Evolutionary conservation across 2,113 vertebrate species (phyloP), one percentile per base, ranked within the genome.

Genomic region (Falco punctatus): DNA sequence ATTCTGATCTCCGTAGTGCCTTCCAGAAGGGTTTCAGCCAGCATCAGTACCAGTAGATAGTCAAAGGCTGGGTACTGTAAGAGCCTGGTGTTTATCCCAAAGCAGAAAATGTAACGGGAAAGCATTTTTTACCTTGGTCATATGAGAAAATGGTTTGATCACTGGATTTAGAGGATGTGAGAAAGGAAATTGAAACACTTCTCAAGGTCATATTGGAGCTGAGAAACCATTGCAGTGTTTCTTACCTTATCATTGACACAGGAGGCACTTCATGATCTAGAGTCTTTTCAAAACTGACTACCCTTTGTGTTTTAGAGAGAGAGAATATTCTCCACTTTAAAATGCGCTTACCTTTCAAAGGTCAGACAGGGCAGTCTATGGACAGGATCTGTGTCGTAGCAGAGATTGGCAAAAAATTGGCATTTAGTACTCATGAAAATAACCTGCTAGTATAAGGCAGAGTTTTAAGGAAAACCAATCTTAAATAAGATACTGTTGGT

Each of bases 131-230:
- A 7, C 66, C 38, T 79, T 73, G 73, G 55, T 70, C 13, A 8
- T 15, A 5, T 59, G 59, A 59, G 48, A 67, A 51, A 48, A 52
- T 73, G 5, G 44, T 44, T 84, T 78, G 32, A 71, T 55, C 16
- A 62, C 16, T 92, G 79, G 38, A 59, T 86, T 83, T 88, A 59
- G 75, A 71, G 67, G 28, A 66, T 74, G 69, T 55, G 69, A 93
- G 64, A 84, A 77, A 51, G 57, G 82, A 90, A 78, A 70, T 23
- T 9, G n/a, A 92, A 92, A 80, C 9, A 4, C 21, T 74, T 77
- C 33, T 35, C 48, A 79, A 78, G 90, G 57, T 81, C 18, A 40
- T 6, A 0, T 11, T 46, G 52, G 64, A 92, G 69, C 64, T 81
- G 49, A 2, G 5, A 70, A 90, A 71, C 24, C 21, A 44, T 32